Evolutionary conservation across 1,140 invertebrate species (phyloP).

Genomic region (Chymomyza costata): DNA sequence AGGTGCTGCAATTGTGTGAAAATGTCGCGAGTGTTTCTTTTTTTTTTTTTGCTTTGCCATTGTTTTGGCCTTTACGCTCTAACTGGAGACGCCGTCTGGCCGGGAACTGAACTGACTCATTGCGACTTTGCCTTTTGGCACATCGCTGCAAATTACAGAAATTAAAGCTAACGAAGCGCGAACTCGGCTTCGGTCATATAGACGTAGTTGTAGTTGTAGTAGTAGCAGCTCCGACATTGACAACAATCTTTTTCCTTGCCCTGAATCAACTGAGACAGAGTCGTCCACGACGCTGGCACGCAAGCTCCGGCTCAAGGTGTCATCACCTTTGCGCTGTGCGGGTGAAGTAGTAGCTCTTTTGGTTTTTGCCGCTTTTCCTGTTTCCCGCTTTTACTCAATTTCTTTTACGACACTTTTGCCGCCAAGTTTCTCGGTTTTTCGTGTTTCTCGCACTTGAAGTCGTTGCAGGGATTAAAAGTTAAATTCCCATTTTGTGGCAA

Average conservation of each 20-base stretch:
- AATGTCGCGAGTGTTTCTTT: slow-evolving; percentile 38
- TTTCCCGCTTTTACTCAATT: slow-evolving; percentile 23
- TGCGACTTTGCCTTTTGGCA: slow-evolving; percentile 21
- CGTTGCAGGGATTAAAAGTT: slow-evolving; percentile 39
- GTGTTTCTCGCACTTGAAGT: neutral
- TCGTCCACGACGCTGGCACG: too few species aligned
- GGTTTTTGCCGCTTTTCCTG: slow-evolving; percentile 19
- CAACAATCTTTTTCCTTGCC: too few species aligned
- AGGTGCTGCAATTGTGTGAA: slow-evolving; percentile 22
- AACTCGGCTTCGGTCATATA: too few species aligned
- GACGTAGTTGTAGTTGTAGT: too few species aligned
- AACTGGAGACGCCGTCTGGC: slow-evolving; percentile 8
- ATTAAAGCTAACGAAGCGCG: slow-evolving; percentile 61
- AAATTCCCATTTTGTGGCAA: slow-evolving; percentile 45
- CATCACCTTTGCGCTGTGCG: slow-evolving; percentile 5
- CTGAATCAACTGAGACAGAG: too few species aligned
- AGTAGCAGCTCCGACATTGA: too few species aligned
- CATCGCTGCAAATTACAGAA: slow-evolving; percentile 51
- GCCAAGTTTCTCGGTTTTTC: neutral
- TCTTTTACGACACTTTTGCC: slow-evolving; percentile 21
- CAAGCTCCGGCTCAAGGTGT: slow-evolving; percentile 19
- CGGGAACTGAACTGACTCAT: neutral
- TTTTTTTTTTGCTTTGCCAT: slow-evolving; percentile 16
- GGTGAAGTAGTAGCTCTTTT: slow-evolving; percentile 5
- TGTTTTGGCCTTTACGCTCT: slow-evolving; percentile 24